Conservation (phyloP, 2,797 vertebrate species). For the Paratrypauchen microcephalus region DNA sequence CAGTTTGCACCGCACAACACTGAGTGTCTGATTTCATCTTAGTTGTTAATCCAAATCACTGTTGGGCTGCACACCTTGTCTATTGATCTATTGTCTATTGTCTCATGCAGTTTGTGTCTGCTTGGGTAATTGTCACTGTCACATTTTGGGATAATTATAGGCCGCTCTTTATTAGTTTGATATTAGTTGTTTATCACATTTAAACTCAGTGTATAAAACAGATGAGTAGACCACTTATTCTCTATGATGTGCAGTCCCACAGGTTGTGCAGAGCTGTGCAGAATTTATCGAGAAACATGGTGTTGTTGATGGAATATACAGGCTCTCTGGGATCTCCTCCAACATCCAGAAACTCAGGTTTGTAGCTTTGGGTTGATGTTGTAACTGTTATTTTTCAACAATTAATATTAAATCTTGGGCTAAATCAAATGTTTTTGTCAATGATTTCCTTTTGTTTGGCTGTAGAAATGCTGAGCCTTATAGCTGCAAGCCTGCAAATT, state of each 20-base stretch:
- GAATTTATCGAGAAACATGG: conserved; percentile 97
- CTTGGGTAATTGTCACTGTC: neutral
- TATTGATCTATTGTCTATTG: neutral
- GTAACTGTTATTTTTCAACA: neutral
- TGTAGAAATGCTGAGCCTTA: neutral
- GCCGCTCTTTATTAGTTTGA: neutral
- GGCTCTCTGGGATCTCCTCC: conserved; percentile 95
- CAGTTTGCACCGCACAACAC: neutral
- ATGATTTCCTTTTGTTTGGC: neutral
- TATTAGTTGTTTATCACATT: neutral
- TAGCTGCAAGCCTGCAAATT: neutral
- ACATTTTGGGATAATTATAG: neutral
- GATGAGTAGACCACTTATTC: neutral
- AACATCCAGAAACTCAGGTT: conserved; percentile 98
- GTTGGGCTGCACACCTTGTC: too few relatives aligned
- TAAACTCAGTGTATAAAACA: neutral
- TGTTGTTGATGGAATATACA: conserved; percentile 97
- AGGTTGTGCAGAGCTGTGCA: conserved; percentile 94
- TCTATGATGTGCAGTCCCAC: conserved; percentile 82
- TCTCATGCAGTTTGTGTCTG: neutral
- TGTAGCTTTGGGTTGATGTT: conserved; percentile 18
- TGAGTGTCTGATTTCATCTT: neutral
- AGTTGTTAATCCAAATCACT: neutral
- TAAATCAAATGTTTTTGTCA: neutral
- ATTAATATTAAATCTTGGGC: too few relatives aligned